Percentiles rank a stretch among this genome's conserved stretches.
These are phyloP conservation scores for Rousettus madagascariensis DNA, from an alignment of 2,797 vertebrate genomes.

Conservation along the genomic window DNA sequence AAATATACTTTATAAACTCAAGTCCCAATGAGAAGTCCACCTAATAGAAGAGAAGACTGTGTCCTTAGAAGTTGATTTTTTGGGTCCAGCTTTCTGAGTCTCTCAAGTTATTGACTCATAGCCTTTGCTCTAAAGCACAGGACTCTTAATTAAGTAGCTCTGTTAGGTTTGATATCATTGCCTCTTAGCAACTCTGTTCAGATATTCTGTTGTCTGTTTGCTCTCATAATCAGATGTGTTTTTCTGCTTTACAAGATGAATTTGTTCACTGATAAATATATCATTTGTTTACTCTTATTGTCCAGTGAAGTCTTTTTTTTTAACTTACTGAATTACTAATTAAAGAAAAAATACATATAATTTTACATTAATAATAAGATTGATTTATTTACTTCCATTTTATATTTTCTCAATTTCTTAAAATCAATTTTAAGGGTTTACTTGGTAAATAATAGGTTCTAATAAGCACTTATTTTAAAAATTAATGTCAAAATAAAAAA, in stretches of 20 bases:
- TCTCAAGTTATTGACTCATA: neutral
- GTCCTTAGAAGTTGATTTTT: neutral
- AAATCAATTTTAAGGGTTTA: constrained; percentile 24
- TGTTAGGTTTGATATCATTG: neutral
- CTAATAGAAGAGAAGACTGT: neutral
- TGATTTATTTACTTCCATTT: neutral
- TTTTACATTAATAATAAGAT: neutral
- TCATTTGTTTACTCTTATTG: neutral
- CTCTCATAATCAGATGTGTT: neutral
- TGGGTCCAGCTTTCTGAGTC: neutral
- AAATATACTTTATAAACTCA: neutral
- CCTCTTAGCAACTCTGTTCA: neutral
- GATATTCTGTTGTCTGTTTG: neutral
- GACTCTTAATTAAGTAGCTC: neutral
- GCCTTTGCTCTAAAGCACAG: neutral
- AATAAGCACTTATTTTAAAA: neutral
- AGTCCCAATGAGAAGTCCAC: neutral
- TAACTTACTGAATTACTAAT: neutral
- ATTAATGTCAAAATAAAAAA: constrained; percentile 15
- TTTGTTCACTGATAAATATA: neutral
- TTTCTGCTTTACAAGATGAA: neutral
- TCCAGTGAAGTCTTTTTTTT: neutral
- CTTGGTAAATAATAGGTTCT: neutral
- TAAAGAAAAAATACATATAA: neutral
- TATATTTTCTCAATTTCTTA: constrained; percentile 23